A percentile compares a stretch with the other conserved stretches of the same genome.
Conservation (phyloP, 1,140 invertebrate genomes). For the Grapholita molesta region DNA sequence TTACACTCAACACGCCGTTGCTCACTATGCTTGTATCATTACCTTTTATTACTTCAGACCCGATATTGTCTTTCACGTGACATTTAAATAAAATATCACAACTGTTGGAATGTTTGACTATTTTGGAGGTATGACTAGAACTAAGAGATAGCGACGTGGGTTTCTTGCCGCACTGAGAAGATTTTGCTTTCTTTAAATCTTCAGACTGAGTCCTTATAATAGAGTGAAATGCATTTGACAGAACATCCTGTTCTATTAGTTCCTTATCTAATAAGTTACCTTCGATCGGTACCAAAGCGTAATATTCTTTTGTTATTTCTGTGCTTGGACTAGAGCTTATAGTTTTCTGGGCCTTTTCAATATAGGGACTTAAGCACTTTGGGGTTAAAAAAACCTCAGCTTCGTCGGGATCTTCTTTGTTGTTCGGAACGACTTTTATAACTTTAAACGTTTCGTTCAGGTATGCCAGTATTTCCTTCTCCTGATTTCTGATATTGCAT, state of each 20-base stretch:
- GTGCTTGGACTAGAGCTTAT: conserved; percentile 57
- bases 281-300: conserved; percentile 68
- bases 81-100: conserved; percentile 54
- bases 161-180: conserved; percentile 43
- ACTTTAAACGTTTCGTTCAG: conserved; percentile 26
- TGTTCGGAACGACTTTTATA: conserved; percentile 25
- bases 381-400: conserved; percentile 56
- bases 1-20: conserved; percentile 22
- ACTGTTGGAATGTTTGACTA: conserved; percentile 63
- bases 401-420: conserved; percentile 47
- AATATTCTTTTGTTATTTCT: conserved; percentile 62
- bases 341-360: conserved; percentile 47
- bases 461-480: conserved; percentile 63
- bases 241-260: conserved; percentile 61
- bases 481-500: conserved; percentile 64
- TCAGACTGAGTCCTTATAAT: conserved; percentile 59
- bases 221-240: conserved; percentile 67
- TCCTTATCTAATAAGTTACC: conserved; percentile 65
- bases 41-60: conserved; percentile 25
- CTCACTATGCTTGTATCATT: conserved; percentile 26
- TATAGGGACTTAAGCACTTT: conserved; percentile 53
- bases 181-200: conserved; percentile 34
- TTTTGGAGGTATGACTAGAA: conserved; percentile 67
- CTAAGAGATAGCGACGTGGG: conserved; percentile 60
- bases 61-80: conserved; percentile 32